Conservation (phyloP, 2,113 vertebrate genomes). For the Carlito syrichta region DNA sequence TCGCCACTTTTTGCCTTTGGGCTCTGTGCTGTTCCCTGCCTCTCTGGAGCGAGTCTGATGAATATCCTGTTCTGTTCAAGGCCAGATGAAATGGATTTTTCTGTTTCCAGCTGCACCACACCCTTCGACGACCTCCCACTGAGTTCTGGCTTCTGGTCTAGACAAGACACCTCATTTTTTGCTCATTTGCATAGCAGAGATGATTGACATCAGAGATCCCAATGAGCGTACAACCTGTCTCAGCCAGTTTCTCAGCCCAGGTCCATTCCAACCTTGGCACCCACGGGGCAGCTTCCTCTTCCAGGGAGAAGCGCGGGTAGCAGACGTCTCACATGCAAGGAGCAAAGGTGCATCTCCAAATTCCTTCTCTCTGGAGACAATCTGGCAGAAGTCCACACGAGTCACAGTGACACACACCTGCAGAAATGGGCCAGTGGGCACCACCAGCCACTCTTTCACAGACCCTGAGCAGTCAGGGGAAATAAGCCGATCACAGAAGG, state of each 20-base stretch:
- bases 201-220: conserved; percentile 56
- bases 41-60: conserved; percentile 65
- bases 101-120: conserved; percentile 65
- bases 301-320: neutral
- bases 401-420: neutral
- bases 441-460: neutral
- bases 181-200: conserved; percentile 69
- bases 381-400: neutral
- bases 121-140: conserved; percentile 73
- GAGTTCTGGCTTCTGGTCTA: conserved; percentile 75
- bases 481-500: too few relatives aligned
- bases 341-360: too few relatives aligned
- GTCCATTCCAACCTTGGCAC: too few relatives aligned
- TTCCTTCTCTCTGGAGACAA: neutral
- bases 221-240: neutral
- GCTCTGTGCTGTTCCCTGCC: conserved; percentile 1
- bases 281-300: neutral
- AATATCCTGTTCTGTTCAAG: conserved; percentile 64
- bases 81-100: conserved; percentile 67
- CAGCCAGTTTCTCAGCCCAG: neutral
- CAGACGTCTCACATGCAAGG: too few relatives aligned
- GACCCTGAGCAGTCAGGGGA: neutral
- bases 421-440: neutral
- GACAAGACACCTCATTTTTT: conserved; percentile 53
- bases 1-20: conserved; percentile 43